These are phyloP conservation scores for Calameuta pallipes DNA, from an alignment of 2,888 invertebrate genomes.

Conservation along the genomic window DNA sequence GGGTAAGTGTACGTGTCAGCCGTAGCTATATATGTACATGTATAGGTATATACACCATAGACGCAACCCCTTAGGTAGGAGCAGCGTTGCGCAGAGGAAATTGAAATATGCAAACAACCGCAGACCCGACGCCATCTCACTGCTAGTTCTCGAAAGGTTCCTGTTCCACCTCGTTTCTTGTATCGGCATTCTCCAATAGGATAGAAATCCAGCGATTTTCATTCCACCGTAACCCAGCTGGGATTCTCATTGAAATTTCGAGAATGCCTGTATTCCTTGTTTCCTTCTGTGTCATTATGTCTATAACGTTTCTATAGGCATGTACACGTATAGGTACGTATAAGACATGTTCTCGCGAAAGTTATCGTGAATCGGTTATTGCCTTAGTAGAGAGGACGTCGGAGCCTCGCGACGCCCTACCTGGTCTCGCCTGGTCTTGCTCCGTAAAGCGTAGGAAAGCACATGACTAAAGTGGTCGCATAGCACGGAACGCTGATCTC, in stretches of 20 bases:
- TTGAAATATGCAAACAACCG: slow-evolving; percentile 60
- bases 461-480: slow-evolving; percentile 53
- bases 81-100: slow-evolving; percentile 50
- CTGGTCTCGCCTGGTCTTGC: slow-evolving; percentile 49
- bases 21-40: neutral
- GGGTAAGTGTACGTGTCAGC: neutral
- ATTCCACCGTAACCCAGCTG: neutral
- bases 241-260: neutral
- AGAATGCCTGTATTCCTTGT: neutral
- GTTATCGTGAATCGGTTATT: neutral
- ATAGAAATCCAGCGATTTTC: neutral
- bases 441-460: slow-evolving; percentile 52
- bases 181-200: slow-evolving; percentile 32
- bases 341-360: neutral
- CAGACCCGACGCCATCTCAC: slow-evolving; percentile 39
- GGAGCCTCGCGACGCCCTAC: slow-evolving; percentile 8
- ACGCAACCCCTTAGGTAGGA: neutral
- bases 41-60: neutral
- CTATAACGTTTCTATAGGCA: neutral
- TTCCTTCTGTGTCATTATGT: neutral
- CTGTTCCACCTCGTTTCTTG: slow-evolving; percentile 31
- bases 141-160: slow-evolving; percentile 19
- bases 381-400: neutral
- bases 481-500: slow-evolving; percentile 47
- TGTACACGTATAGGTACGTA: neutral